A percentile compares a stretch with the other conserved stretches of the same genome.
Conservation (phyloP, 2,113 vertebrate species). For the Bubo scandiacus region DNA sequence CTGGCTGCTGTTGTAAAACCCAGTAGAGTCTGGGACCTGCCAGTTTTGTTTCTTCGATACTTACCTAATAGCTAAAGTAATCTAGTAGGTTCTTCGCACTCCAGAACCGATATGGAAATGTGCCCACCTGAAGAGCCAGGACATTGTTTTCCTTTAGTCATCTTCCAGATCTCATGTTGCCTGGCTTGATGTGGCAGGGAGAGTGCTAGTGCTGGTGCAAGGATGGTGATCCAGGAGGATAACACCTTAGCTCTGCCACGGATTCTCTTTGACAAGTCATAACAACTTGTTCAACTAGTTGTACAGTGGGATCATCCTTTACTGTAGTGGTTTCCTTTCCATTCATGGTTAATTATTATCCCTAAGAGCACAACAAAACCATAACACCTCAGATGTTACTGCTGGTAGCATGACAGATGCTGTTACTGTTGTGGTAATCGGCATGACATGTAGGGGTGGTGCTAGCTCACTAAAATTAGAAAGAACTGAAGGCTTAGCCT, state of each 20-base stretch:
- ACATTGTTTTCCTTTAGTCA: background rate
- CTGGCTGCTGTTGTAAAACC: background rate
- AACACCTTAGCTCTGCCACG: background rate
- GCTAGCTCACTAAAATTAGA: slow-evolving; percentile 27
- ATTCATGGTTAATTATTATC: background rate
- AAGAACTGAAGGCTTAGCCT: background rate
- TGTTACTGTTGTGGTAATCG: background rate
- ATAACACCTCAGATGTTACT: background rate
- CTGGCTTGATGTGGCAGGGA: background rate
- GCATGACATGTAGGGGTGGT: background rate
- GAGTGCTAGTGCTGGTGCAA: background rate
- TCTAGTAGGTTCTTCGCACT: background rate
- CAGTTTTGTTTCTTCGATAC: background rate
- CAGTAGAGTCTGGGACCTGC: background rate
- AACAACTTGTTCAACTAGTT: background rate
- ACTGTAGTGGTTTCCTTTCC: background rate
- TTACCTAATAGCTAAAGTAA: background rate
- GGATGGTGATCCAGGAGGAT: background rate
- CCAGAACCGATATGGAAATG: background rate
- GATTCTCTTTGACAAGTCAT: background rate
- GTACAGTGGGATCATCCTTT: background rate
- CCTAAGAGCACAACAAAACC: background rate
- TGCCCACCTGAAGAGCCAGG: background rate
- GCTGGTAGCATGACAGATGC: slow-evolving; percentile 6
- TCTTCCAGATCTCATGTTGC: background rate